phyloP scores from a whole-genome alignment of 2,113 vertebrate species.

The Forbesichthys papilliferus region DNA sequence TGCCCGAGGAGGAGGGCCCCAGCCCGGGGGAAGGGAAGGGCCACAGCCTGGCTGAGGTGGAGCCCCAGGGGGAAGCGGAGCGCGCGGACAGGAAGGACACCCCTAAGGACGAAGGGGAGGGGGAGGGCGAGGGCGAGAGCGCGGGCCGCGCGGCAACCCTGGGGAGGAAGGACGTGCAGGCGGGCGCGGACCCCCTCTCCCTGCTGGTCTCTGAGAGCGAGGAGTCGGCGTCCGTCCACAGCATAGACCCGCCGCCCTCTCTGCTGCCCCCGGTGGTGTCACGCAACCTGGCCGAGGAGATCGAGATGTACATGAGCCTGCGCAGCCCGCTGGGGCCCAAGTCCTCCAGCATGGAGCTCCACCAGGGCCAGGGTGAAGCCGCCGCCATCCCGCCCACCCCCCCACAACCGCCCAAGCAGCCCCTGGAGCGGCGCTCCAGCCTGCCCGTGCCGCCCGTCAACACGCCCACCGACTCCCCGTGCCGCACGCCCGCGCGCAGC shows the following conservation, averaged over 20 bases:
- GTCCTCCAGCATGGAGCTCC: constrained; percentile 92
- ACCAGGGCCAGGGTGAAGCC: constrained; percentile 56
- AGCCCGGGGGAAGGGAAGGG: constrained; percentile 27
- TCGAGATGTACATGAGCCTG: constrained; percentile 97
- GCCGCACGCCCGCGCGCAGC: constrained; percentile 67
- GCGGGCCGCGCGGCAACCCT: constrained; percentile 41
- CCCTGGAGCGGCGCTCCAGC: constrained; percentile 86
- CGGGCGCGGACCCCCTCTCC: constrained; percentile 91
- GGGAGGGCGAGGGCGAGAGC: constrained; percentile 39
- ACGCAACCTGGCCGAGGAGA: constrained; percentile 94
- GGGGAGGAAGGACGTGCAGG: constrained; percentile 89
- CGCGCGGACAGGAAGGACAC: constrained; percentile 12
- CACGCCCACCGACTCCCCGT: constrained; percentile 53
- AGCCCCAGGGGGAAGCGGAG: not conserved
- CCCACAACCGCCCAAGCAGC: constrained; percentile 39
- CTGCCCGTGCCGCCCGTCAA: constrained; percentile 79
- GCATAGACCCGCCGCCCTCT: constrained; percentile 78
- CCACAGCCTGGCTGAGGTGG: constrained; percentile 7
- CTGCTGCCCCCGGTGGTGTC: constrained; percentile 80
- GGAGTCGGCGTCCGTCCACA: constrained; percentile 70
- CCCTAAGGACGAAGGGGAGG: not conserved
- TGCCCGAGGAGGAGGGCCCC: not conserved
- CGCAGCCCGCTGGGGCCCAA: constrained; percentile 83
- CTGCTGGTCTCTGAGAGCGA: constrained; percentile 82
- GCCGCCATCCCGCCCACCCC: constrained; percentile 27